Conservation (phyloP, 2,113 vertebrate species). For the Sterna hirundo region DNA sequence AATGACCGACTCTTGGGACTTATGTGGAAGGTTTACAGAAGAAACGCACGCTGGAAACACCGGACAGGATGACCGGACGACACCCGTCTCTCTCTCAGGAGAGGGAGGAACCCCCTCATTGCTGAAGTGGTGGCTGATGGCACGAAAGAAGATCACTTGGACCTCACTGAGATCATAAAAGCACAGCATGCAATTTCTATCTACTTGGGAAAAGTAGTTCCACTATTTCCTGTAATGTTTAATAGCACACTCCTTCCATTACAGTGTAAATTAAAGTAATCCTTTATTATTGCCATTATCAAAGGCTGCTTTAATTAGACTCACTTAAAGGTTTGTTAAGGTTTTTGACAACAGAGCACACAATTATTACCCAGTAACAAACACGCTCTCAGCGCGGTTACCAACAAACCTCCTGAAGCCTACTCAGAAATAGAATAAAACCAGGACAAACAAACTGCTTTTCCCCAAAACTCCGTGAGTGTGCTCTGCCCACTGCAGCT, state of each 20-base stretch:
- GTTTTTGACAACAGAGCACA: slow-evolving; percentile 20
- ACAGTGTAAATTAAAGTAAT: slow-evolving; percentile 55
- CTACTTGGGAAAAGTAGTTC: background rate
- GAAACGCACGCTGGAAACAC: background rate
- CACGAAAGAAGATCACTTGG: background rate
- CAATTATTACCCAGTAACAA: background rate
- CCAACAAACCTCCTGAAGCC: background rate
- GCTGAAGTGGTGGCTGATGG: slow-evolving; percentile 12
- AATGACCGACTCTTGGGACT: background rate
- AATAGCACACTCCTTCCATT: slow-evolving; percentile 16
- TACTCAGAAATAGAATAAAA: background rate
- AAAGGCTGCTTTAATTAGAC: slow-evolving; percentile 41
- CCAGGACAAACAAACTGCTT: background rate
- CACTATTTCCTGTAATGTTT: slow-evolving; percentile 29
- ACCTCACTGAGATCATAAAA: background rate
- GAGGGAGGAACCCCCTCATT: background rate
- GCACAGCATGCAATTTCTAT: background rate
- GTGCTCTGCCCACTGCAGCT: background rate
- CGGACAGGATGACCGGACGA: background rate
- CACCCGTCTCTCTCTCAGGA: background rate
- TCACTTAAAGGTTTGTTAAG: slow-evolving; percentile 19
- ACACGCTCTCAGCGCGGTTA: background rate
- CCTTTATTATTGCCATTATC: slow-evolving; percentile 53
- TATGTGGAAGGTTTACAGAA: background rate
- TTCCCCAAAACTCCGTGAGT: background rate